Conservation (phyloP, 2,797 vertebrate genomes). For the Ceryle rudis region DNA sequence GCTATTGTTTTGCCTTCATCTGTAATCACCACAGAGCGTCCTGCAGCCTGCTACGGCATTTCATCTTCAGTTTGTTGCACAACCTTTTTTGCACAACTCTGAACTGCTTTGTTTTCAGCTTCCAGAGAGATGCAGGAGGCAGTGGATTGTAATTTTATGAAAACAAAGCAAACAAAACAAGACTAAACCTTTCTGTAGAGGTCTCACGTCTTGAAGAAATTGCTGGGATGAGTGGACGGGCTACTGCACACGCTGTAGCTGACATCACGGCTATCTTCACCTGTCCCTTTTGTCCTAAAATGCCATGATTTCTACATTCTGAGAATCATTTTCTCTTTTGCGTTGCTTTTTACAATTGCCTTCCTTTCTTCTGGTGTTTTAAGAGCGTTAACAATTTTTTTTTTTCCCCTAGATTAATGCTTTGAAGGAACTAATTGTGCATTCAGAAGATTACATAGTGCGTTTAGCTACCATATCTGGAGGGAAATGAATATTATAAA, state of each 20-base stretch:
- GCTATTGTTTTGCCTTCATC: conserved; percentile 50
- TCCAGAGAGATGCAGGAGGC: not conserved
- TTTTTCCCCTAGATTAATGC: not conserved
- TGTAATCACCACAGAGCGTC: conserved; percentile 10
- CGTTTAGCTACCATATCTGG: not conserved
- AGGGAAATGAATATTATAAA: not conserved
- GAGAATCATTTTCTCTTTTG: not conserved
- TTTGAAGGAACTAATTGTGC: not conserved
- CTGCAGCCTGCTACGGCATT: not conserved
- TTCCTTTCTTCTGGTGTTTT: not conserved
- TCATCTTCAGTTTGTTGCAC: conserved; percentile 11
- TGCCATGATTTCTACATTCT: not conserved
- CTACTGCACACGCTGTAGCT: not conserved
- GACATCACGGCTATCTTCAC: not conserved
- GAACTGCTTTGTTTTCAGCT: conserved; percentile 33
- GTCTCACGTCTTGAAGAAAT: not conserved
- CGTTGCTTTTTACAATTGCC: not conserved
- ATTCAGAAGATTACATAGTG: not conserved
- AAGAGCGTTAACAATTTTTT: not conserved
- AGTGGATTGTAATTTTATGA: conserved; percentile 29
- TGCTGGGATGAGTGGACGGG: not conserved
- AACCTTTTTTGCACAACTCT: conserved; percentile 19
- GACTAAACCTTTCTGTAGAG: conserved; percentile 17
- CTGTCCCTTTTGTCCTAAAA: conserved; percentile 9
- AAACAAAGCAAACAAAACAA: conserved; percentile 29